These are phyloP conservation scores for Dione vanillae DNA, from an alignment of 2,888 invertebrate species.

Conservation along the genomic window DNA sequence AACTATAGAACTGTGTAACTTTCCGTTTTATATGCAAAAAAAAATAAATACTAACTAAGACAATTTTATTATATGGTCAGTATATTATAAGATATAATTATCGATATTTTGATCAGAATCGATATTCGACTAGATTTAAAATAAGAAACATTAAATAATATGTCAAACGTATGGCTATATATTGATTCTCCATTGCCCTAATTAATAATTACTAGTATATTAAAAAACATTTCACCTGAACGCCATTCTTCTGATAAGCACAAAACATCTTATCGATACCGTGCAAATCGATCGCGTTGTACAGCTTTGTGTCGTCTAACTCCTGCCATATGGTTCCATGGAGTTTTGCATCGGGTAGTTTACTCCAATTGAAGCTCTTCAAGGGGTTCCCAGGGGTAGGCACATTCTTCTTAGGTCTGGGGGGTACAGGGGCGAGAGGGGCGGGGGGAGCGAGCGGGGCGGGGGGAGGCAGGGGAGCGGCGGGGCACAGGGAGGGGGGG, in stretches of 20 bases:
- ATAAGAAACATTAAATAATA: too few relatives aligned
- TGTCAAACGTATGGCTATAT: background rate
- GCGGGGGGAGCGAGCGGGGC: slow-evolving; percentile 83
- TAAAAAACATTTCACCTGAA: slow-evolving; percentile 82
- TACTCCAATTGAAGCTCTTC: slow-evolving; percentile 99
- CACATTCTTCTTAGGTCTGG: slow-evolving; percentile 91
- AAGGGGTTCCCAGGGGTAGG: slow-evolving; percentile 96
- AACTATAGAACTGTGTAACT: too few relatives aligned
- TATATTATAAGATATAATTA: too few relatives aligned
- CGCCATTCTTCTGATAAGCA: slow-evolving; percentile 96
- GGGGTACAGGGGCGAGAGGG: slow-evolving; percentile 82
- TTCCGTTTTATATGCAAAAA: too few relatives aligned
- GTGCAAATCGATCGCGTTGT: slow-evolving; percentile 95
- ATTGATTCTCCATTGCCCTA: background rate
- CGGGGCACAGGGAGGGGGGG: slow-evolving; percentile 84
- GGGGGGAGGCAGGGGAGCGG: slow-evolving; percentile 85
- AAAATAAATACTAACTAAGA: too few relatives aligned
- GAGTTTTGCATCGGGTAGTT: slow-evolving; percentile 94
- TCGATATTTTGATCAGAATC: too few relatives aligned
- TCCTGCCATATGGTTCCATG: slow-evolving; percentile 98
- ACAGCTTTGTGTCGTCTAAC: slow-evolving; percentile 95
- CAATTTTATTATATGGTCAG: too few relatives aligned
- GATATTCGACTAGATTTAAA: too few relatives aligned
- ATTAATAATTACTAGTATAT: background rate
- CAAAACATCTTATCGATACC: slow-evolving; percentile 97